Conservation (phyloP, 1,140 invertebrate species). For the Tachypleus tridentatus region DNA sequence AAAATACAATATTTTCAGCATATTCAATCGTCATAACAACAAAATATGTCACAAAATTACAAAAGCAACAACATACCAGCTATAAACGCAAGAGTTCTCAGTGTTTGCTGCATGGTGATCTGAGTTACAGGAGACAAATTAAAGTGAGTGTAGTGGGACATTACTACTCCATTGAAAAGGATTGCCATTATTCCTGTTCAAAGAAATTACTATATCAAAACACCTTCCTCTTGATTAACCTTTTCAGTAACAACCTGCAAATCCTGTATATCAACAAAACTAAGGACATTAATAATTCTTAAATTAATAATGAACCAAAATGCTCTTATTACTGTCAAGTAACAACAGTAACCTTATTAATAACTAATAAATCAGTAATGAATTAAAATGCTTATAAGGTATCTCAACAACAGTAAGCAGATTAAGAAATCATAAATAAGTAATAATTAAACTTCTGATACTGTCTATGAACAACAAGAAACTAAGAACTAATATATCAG, state of each 20-base stretch:
- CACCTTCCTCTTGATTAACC: neutral
- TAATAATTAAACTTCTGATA: no score
- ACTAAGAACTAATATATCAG: no score
- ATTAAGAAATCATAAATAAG: no score
- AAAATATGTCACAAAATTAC: conserved; percentile 12
- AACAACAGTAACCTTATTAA: no score
- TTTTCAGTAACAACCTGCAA: conserved; percentile 5
- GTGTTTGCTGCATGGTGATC: conserved; percentile 98
- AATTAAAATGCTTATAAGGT: no score
- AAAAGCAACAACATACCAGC: conserved; percentile 42
- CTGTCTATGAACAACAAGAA: no score
- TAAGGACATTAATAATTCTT: neutral
- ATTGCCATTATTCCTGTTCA: conserved; percentile 94
- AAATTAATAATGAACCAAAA: no score
- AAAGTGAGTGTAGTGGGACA: conserved; percentile 99
- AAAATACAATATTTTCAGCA: conserved; percentile 7
- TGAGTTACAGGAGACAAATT: conserved; percentile 97
- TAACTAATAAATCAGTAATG: no score
- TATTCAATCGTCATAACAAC: conserved; percentile 17
- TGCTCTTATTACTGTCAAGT: no score
- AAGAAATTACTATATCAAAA: conserved; percentile 4
- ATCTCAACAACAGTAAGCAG: no score
- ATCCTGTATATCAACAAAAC: neutral
- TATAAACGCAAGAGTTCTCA: conserved; percentile 93
- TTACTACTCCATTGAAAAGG: conserved; percentile 95